A percentile compares a stretch with the other conserved stretches of the same genome.
Conservation (phyloP, 2,113 vertebrate genomes). For the Apteryx owenii region DNA sequence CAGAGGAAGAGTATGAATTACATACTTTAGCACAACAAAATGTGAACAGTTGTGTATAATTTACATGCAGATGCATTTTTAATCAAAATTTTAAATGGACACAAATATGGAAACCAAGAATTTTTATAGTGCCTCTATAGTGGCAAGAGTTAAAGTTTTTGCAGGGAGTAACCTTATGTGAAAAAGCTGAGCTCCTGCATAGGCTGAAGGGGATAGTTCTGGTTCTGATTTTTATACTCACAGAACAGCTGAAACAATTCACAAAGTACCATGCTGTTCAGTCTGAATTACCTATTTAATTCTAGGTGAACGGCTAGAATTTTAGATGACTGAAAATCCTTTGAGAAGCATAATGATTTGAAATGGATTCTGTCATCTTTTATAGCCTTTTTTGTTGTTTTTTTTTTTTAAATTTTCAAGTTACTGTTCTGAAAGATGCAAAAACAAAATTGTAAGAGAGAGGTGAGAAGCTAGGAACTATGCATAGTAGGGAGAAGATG, state of each 20-base stretch:
- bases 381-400: background rate
- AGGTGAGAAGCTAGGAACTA: background rate
- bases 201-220: background rate
- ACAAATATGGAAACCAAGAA: background rate
- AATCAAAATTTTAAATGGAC: background rate
- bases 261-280: background rate
- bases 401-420: background rate
- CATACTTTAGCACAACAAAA: background rate
- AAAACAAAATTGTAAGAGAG: background rate
- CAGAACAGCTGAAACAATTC: background rate
- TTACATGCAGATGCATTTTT: background rate
- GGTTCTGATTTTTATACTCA: background rate
- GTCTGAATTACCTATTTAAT: background rate
- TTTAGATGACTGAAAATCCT: background rate
- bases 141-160: background rate
- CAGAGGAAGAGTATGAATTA: background rate
- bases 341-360: background rate
- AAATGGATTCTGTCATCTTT: background rate
- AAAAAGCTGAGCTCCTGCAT: background rate
- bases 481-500: background rate
- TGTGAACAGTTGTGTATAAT: background rate
- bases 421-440: background rate
- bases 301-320: background rate
- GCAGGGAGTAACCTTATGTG: background rate
- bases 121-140: background rate